Percentiles rank a stretch among this genome's conserved stretches.
Evolutionary conservation across 2,797 vertebrate species (phyloP).

Genomic region (Sarcophilus harrisii): DNA sequence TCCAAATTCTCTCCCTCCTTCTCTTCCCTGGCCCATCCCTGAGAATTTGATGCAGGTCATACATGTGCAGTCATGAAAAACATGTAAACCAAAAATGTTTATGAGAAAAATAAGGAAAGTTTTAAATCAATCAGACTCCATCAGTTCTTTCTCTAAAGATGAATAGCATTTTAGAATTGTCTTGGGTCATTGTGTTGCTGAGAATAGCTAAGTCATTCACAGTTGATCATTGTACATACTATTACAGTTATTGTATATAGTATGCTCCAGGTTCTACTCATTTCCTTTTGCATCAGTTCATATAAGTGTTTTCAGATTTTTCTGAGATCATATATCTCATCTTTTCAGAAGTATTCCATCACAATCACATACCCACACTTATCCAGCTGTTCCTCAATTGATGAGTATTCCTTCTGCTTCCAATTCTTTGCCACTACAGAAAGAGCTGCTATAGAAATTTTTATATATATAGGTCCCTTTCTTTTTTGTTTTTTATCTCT

Average conservation of each 20-base stretch:
- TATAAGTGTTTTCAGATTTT: not conserved
- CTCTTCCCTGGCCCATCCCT: not conserved
- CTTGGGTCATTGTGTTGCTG: not conserved
- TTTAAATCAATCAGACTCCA: not conserved
- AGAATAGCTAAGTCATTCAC: not conserved
- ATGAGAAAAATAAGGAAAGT: not conserved
- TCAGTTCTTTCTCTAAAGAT: not conserved
- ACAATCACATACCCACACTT: not conserved
- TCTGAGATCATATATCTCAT: not conserved
- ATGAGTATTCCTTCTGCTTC: too few species aligned
- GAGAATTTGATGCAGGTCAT: not conserved
- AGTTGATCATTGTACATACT: not conserved
- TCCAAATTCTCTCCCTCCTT: not conserved
- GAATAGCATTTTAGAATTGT: not conserved
- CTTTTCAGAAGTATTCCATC: not conserved
- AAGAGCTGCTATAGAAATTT: too few species aligned
- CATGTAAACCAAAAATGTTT: not conserved
- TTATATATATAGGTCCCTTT: too few species aligned
- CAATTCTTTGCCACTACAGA: too few species aligned
- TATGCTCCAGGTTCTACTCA: not conserved
- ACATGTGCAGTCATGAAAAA: not conserved
- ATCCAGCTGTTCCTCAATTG: not conserved
- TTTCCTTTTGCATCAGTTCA: not conserved
- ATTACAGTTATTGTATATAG: not conserved
- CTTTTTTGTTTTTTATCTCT: too few species aligned